Conservation (phyloP, 2,888 invertebrate genomes). For the Chymomyza amoena region DNA sequence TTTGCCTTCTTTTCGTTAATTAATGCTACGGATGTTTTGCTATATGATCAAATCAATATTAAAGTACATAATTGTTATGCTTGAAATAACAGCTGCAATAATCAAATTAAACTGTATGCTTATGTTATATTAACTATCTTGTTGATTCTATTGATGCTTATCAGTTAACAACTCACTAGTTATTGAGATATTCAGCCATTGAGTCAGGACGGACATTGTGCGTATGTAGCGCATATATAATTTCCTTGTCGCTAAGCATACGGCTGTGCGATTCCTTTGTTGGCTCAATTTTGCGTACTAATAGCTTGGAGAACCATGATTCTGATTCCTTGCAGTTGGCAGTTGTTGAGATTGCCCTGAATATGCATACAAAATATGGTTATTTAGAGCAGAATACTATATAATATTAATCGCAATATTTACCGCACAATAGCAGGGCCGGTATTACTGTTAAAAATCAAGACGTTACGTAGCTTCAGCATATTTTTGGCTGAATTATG, state of each 20-base stretch:
- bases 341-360: slow-evolving; percentile 68
- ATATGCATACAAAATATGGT: neutral
- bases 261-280: slow-evolving; percentile 98
- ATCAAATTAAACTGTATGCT: neutral
- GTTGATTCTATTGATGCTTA: neutral
- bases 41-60: slow-evolving; percentile 66
- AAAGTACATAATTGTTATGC: neutral
- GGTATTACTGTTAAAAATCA: slow-evolving; percentile 38
- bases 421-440: slow-evolving; percentile 2
- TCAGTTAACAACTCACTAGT: slow-evolving; percentile 86
- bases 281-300: slow-evolving; percentile 94
- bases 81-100: neutral
- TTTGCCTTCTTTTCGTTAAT: slow-evolving; percentile 86
- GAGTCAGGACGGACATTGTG: slow-evolving; percentile 96
- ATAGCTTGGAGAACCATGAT: slow-evolving; percentile 92
- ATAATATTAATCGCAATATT: neutral
- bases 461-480: slow-evolving; percentile 62
- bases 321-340: slow-evolving; percentile 78
- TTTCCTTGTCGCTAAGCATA: slow-evolving; percentile 97
- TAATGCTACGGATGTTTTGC: slow-evolving; percentile 88
- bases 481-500: slow-evolving; percentile 38
- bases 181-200: slow-evolving; percentile 90
- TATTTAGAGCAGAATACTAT: neutral
- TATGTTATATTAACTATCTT: neutral
- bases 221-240: slow-evolving; percentile 96